phyloP scores from a whole-genome alignment of 92 coral and sea anemone genomes.

The Umimayanthus kanabou region DNA sequence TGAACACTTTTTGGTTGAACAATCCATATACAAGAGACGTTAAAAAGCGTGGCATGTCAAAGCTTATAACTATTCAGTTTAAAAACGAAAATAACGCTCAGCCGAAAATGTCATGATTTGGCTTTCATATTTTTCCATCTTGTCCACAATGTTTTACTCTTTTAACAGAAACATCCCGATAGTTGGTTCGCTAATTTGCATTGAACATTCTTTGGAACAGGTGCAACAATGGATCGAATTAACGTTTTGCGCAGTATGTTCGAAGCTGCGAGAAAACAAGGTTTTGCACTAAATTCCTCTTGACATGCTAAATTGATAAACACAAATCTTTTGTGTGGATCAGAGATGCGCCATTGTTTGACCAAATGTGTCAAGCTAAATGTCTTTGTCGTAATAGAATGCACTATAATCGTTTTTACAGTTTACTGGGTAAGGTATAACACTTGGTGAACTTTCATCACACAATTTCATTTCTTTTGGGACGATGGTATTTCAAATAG shows the following conservation, averaged over 20 bases:
- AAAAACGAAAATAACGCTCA: background rate
- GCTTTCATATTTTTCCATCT: background rate
- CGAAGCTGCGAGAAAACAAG: background rate
- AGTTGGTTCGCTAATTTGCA: constrained; percentile 5
- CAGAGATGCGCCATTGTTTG: constrained; percentile 24
- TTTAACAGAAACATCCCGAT: background rate
- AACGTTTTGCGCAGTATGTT: background rate
- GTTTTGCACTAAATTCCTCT: constrained; percentile 28
- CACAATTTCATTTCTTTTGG: background rate
- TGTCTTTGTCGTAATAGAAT: constrained; percentile 3
- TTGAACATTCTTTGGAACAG: background rate
- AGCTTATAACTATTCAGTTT: background rate
- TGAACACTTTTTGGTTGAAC: background rate
- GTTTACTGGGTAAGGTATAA: background rate
- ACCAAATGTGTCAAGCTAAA: constrained; percentile 36
- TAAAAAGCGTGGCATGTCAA: background rate
- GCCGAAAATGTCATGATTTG: background rate
- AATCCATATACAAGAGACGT: background rate
- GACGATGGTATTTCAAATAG: background rate
- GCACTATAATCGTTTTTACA: constrained; percentile 18
- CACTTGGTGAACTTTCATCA: background rate
- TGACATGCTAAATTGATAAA: constrained; percentile 32
- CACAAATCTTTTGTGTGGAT: constrained; percentile 28
- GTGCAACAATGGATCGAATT: constrained; percentile 1
- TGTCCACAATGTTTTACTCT: background rate